These are phyloP conservation scores for Zeuzera pyrina DNA, from an alignment of 2,888 invertebrate genomes.

Conservation along the genomic window DNA sequence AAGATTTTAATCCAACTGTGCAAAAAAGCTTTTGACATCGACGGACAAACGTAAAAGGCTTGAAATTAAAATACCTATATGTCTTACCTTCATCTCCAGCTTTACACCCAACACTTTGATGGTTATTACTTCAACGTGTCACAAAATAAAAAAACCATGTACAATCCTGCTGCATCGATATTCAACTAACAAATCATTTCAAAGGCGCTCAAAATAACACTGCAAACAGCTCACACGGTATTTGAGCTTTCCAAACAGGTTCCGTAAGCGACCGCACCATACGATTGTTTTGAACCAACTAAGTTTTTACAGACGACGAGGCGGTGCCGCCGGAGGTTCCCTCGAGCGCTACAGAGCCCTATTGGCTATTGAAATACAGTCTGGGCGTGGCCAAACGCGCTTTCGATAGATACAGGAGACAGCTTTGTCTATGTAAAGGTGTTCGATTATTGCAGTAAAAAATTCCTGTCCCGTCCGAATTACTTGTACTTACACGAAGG, in stretches of 20 bases:
- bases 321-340: conserved; percentile 25
- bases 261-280: conserved; percentile 33
- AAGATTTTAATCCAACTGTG: too few relatives aligned
- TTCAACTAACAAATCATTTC: conserved; percentile 30
- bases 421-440: conserved; percentile 30
- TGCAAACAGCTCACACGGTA: conserved; percentile 3
- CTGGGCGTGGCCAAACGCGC: conserved; percentile 21
- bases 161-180: conserved; percentile 18
- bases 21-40: too few relatives aligned
- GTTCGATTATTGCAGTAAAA: conserved; percentile 20
- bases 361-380: conserved; percentile 27
- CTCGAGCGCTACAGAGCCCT: conserved; percentile 12
- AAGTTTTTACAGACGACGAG: conserved; percentile 24
- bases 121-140: conserved; percentile 24
- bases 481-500: conserved; percentile 29
- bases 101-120: conserved; percentile 54
- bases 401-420: conserved; percentile 14
- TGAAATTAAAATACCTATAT: too few relatives aligned
- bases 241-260: neutral
- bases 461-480: conserved; percentile 31
- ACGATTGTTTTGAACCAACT: conserved; percentile 36
- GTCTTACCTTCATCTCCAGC: conserved; percentile 57
- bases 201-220: conserved; percentile 12
- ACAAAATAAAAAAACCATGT: conserved; percentile 36
- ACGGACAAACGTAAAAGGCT: too few relatives aligned